Base-by-base conservation (phyloP, 2,888 invertebrate genomes). In the Acleris laterana region DNA sequence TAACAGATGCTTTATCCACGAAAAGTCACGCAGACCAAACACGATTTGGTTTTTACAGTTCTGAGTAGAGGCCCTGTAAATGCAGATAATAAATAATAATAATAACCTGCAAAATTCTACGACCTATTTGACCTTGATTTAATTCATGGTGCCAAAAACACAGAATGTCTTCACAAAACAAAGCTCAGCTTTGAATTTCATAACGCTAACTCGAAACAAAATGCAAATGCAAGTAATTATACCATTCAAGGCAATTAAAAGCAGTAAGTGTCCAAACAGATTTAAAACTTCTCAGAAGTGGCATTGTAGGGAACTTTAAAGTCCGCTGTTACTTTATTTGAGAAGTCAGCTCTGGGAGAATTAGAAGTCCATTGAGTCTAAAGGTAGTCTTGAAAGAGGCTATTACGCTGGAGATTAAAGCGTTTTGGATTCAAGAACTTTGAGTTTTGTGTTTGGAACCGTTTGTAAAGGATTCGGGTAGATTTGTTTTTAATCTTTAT, bases 261-360 rank as follows among this genome's bases (percentile, higher is more conserved):
- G 17, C 17, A 25, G 55, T 32, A 32, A n/a, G 49, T n/a, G 50
- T 38, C 20, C 6, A 64, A 55, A 64, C 55, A 46, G 57, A 51
- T 52, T 63, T 32, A 63, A 22, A 51, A 63, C 17, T 63, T 9
- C 46, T 58, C 32, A 63, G 22, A 25, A 52, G 32, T 59, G 48
- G 19, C 49, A 22, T 16, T 46, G 50, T 42, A 51, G 3, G 22
- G 25, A 55, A 59, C 9, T 64, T 59, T 25, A 38, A n/a, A 48
- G 38, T 52, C 42, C 49, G 17, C 46, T 46, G 25, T 19, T 53
- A 32, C 59, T 64, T 49, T 51, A 51, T 58, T 53, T 22, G 48
- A 19, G 48, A 44, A 44, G 16, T n/a, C 57, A 49, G 28, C 25
- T 58, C 49, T 20, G 22, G 13, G 5, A 59, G 59, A 60, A 16